Base-by-base conservation (phyloP, 2,113 vertebrate species). In the Zosterops pallidus region DNA sequence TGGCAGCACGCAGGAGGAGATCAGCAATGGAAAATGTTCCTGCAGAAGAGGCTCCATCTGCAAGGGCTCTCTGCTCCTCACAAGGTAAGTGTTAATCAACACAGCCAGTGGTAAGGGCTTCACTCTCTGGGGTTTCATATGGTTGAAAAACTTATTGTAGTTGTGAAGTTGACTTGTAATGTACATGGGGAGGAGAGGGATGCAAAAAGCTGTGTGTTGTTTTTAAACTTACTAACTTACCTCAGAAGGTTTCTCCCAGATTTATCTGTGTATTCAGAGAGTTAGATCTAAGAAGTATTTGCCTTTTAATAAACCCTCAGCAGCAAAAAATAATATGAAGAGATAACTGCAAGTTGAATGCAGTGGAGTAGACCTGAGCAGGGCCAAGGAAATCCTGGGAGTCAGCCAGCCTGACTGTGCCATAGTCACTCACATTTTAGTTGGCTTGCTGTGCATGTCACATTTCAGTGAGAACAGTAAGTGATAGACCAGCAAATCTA, bases 341-440 rank as follows among this genome's bases (percentile, higher is more conserved):
- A 75, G 16, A n/a, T 85, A 86, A 22, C 14, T 70, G 35, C 11
- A 35, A 65, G 41, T 2, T 84, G 37, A 70, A 84, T 42, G 87
- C 64, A 62, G 20, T 46, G 50, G 68, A 65, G 31, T 2, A 41
- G 60, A 83, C 14, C 23, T 29, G 35, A 62, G 41, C 68, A 39
- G 1, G 5, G 47, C 50, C 52, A 37, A 55, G 80, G 77, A 89
- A 83, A 49, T 39, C 31, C 46, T 46, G n/a, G 68, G 64, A 62
- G 37, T 24, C 14, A 10, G 57, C 47, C 78, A 76, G 35, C 23
- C 74, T 19, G 19, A 28, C 49, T 60, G 33, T 75, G 81, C 64
- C 29, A 3, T 2, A 26, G 25, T 1, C 0, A 15, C 62, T 1
- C 0, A 15, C 62, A 47, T 56, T 67, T 67, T 25, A 56, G 4